Evolutionary conservation across 2,797 vertebrate species (phyloP), one percentile per base, ranked within the genome.

Genomic region (Protosalanx chinensis): DNA sequence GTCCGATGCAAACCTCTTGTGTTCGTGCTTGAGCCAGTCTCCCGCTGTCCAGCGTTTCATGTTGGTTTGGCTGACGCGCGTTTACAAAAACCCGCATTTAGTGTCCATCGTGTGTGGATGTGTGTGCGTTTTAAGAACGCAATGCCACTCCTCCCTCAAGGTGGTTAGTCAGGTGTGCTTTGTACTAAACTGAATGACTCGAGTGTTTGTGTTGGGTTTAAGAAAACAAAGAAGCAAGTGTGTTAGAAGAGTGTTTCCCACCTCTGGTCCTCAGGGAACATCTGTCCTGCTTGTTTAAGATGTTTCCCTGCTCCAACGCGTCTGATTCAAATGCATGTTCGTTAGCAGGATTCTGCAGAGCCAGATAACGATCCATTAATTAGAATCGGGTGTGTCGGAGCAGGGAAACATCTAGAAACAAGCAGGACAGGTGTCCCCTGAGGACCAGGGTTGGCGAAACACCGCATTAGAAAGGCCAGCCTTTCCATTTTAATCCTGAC

Each of bases 1-100:
- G 46, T 29, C 46, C 32, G 65, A 27, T 70, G 35, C 20, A 5
- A 23, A 67, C 70, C 67, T 60, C 58, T 61, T 75, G 73, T 37
- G 65, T 71, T 5, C 72, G 18, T 32, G 49, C 60, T 77, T 75
- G 72, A 75, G 37, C 71, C 81, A 78, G 82, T 87, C 86, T 87
- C 79, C 82, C 74, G 27, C 81, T 83, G 81, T 80, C 4, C 1
- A 70, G 27, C 63, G n/a, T 67, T 67, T 77, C 49, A 67, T 65
- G 72, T 58, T 82, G 2, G 49, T 72, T 70, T 76, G 76, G 71
- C 76, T 75, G 68, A 68, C 70, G 35, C 84, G 77, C 75, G 76
- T 77, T 64, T 75, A 70, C 76, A 76, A 77, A 73, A 78, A 3
- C 76, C 27, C 80, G 75, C 77, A 71, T n/a, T 46, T n/a, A 3